Evolutionary conservation across 2,113 vertebrate genomes (phyloP).

Genomic region (Dromas ardeola): DNA sequence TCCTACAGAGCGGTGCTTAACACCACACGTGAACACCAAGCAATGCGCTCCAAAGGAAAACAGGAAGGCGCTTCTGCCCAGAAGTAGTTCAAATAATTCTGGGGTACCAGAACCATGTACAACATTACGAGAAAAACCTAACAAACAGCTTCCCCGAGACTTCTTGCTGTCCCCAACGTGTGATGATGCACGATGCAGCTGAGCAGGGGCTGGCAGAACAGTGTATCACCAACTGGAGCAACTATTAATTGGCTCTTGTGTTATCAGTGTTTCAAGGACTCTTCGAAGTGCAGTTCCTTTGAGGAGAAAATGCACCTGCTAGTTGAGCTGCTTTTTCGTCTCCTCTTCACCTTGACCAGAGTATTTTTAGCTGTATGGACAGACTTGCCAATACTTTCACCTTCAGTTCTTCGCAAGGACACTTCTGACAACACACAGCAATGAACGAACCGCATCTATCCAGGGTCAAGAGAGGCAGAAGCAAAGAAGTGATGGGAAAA

Average conservation of each 20-base stretch:
- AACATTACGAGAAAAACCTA: not conserved
- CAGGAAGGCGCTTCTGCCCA: not conserved
- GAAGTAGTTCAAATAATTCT: not conserved
- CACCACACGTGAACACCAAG: not conserved
- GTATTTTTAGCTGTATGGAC: conserved; percentile 57
- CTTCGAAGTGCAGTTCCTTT: not conserved
- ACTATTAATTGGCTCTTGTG: not conserved
- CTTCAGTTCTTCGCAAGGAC: conserved; percentile 43
- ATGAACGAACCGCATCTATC: not conserved
- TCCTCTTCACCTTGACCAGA: conserved; percentile 49
- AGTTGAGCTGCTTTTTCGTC: not conserved
- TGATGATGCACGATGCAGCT: not conserved
- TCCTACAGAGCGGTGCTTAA: not conserved
- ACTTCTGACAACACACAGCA: conserved; percentile 5
- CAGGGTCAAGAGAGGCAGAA: not conserved
- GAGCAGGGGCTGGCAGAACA: not conserved
- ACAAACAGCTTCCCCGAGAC: not conserved
- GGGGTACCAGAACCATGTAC: not conserved
- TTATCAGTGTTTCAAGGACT: not conserved
- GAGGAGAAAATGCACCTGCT: conserved; percentile 45
- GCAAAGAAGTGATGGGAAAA: not conserved
- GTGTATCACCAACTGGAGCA: not conserved
- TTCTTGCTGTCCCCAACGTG: not conserved
- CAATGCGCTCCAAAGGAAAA: not conserved
- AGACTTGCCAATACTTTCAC: conserved; percentile 56